phyloP scores from a whole-genome alignment of 2,888 invertebrate genomes.

The Tenthredo notha region DNA sequence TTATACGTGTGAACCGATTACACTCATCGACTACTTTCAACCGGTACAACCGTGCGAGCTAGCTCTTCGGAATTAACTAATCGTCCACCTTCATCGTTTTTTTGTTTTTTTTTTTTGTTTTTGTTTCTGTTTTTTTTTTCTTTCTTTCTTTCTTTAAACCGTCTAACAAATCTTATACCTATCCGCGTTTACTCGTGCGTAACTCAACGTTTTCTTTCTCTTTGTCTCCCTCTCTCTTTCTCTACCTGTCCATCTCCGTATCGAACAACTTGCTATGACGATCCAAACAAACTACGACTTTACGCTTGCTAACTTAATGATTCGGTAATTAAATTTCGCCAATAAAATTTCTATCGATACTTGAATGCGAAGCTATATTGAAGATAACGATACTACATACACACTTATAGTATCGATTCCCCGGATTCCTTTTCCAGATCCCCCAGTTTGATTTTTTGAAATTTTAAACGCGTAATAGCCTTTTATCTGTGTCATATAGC shows the following conservation, averaged over 20 bases:
- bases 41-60: conserved; percentile 16
- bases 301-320: conserved; percentile 12
- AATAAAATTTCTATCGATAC: not conserved
- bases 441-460: not conserved
- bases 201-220: conserved; percentile 3
- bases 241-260: not conserved
- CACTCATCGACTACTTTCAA: conserved; percentile 4
- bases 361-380: not conserved
- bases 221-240: not conserved
- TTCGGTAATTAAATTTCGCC: not conserved
- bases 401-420: not conserved
- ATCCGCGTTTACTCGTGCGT: conserved; percentile 29
- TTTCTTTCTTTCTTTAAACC: not conserved
- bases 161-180: not conserved
- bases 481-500: not conserved
- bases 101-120: not conserved
- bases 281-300: not conserved
- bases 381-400: too few relatives aligned
- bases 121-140: not conserved
- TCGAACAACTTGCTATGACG: not conserved
- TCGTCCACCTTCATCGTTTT: not conserved
- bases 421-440: not conserved
- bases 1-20: conserved; percentile 48
- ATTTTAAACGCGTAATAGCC: conserved; percentile 24
- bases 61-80: conserved; percentile 26